These are phyloP conservation scores for Dicerorhinus sumatrensis DNA, from an alignment of 2,113 vertebrate genomes.

Conservation along the genomic window DNA sequence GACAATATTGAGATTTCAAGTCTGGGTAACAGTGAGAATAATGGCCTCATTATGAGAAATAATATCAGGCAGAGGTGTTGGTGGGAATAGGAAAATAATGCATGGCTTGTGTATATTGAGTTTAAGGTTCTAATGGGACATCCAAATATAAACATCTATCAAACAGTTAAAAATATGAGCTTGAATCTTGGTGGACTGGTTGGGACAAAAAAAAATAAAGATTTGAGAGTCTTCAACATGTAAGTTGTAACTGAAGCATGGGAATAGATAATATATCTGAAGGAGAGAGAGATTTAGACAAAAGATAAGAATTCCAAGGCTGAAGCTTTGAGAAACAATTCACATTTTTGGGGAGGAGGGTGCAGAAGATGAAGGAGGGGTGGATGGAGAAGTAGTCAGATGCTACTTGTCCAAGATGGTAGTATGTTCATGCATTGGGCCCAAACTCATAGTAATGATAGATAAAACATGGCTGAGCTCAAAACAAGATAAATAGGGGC, in stretches of 20 bases:
- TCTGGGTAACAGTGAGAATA: neutral
- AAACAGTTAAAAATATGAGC: conserved; percentile 31
- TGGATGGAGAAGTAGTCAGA: neutral
- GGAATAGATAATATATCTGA: neutral
- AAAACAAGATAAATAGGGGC: conserved; percentile 2
- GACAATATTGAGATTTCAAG: neutral
- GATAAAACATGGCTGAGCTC: neutral
- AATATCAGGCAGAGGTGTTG: neutral
- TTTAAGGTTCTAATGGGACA: neutral
- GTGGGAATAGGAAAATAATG: neutral
- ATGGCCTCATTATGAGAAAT: neutral
- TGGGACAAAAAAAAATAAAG: neutral
- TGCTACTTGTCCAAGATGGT: neutral
- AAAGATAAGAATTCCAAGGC: neutral
- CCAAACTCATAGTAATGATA: neutral
- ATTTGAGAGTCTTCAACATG: conserved; percentile 25
- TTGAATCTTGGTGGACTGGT: neutral
- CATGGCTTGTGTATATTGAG: neutral
- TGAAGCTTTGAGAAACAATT: neutral
- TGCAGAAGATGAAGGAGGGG: neutral
- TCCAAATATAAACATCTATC: neutral
- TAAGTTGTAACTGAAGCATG: neutral
- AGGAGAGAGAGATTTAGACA: neutral
- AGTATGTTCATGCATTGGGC: neutral
- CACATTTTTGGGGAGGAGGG: neutral